Evolutionary conservation across 1,140 invertebrate genomes (phyloP).

Genomic region (Alviniconcha marisindica): DNA sequence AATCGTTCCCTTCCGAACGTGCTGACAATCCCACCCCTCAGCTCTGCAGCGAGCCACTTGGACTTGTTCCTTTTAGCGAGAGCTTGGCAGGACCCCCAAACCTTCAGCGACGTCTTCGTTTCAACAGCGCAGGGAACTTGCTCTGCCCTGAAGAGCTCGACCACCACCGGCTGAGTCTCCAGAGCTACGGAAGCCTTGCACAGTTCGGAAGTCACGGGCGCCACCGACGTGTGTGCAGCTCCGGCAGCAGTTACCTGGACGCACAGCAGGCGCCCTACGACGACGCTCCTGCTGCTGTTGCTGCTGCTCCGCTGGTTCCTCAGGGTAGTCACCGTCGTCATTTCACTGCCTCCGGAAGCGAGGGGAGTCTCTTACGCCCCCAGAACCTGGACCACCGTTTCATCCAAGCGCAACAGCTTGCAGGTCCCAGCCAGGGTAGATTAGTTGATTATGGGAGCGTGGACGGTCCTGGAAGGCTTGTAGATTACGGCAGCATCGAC

Average conservation of each 20-base stretch:
- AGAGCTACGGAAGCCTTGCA: constrained; percentile 2
- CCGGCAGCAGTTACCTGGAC: too few species aligned
- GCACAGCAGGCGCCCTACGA: too few species aligned
- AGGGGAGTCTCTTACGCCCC: background rate
- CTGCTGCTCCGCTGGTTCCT: too few species aligned
- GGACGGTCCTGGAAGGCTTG: background rate
- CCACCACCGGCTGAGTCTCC: constrained; percentile 7
- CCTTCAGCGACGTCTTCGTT: background rate
- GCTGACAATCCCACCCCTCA: background rate
- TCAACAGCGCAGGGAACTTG: constrained; percentile 4
- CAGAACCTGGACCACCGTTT: background rate
- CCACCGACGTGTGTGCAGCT: background rate
- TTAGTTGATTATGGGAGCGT: constrained; percentile 5
- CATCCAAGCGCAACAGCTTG: background rate
- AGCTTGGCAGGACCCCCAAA: too few species aligned
- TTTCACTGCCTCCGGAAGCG: background rate
- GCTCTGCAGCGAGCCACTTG: background rate
- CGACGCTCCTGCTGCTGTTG: too few species aligned
- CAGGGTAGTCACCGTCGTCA: background rate
- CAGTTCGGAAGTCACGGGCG: background rate
- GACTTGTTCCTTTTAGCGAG: background rate
- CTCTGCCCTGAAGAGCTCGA: constrained; percentile 14
- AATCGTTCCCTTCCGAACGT: too few species aligned
- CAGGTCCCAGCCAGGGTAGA: background rate
- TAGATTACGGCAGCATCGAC: background rate